Evolutionary conservation across 2,888 invertebrate genomes (phyloP).

Genomic region (Sarcophaga subvicina): DNA sequence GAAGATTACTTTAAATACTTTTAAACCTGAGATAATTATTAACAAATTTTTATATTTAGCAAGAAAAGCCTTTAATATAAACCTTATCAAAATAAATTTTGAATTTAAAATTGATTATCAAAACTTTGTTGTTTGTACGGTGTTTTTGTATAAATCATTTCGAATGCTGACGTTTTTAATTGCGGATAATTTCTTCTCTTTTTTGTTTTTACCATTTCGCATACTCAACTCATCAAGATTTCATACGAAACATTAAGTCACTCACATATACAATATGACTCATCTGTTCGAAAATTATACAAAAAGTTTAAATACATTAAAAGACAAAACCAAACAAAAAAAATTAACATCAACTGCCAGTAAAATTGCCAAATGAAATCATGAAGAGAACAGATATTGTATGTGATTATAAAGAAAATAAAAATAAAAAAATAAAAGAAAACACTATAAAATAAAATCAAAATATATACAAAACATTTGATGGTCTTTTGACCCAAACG

Average conservation of each 20-base stretch:
- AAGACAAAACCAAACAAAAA: constrained; percentile 2
- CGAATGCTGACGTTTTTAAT: constrained; percentile 41
- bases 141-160: constrained; percentile 20
- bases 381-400: background rate
- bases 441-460: background rate
- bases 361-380: constrained; percentile 47
- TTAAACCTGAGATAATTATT: no score
- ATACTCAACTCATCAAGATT: constrained; percentile 74
- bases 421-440: background rate
- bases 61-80: no score
- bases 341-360: constrained; percentile 39
- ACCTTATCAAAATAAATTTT: background rate
- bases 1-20: no score
- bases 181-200: constrained; percentile 31
- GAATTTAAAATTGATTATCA: constrained; percentile 65
- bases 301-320: constrained; percentile 38
- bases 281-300: constrained; percentile 68
- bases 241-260: constrained; percentile 75
- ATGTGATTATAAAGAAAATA: background rate
- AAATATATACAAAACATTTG: constrained; percentile 25
- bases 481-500: constrained; percentile 6
- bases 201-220: constrained; percentile 55
- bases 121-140: constrained; percentile 61
- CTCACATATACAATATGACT: constrained; percentile 71
- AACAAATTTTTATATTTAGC: no score